Percentiles rank a stretch among this genome's conserved stretches.
These are phyloP conservation scores for Plecotus auritus DNA, from an alignment of 2,113 vertebrate genomes.

Conservation along the genomic window DNA sequence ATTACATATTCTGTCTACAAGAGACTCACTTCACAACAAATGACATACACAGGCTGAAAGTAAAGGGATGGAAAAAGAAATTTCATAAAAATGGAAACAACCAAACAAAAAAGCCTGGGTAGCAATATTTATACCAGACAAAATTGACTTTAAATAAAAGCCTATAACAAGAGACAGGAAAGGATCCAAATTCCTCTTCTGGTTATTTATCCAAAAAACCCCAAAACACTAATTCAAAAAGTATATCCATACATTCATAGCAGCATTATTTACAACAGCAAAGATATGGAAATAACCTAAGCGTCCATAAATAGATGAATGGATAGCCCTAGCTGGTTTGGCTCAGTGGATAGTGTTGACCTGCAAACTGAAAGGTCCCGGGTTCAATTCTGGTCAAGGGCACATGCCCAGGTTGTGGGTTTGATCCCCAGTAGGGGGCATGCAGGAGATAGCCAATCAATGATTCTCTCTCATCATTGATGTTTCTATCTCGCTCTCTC, in stretches of 20 bases:
- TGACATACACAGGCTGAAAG: not conserved
- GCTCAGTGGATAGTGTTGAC: too few relatives aligned
- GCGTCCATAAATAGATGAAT: not conserved
- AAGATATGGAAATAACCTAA: not conserved
- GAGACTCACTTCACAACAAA: too few relatives aligned
- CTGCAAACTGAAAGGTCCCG: too few relatives aligned
- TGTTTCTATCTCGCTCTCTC: too few relatives aligned
- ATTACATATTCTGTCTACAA: not conserved
- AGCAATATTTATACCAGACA: not conserved
- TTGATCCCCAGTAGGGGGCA: too few relatives aligned
- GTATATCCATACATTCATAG: not conserved
- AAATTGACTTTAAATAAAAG: not conserved
- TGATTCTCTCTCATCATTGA: too few relatives aligned
- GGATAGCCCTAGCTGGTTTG: not conserved
- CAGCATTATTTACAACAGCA: not conserved
- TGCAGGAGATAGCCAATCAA: too few relatives aligned
- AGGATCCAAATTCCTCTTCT: not conserved
- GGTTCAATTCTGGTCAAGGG: too few relatives aligned
- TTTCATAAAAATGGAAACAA: not conserved
- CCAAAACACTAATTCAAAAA: not conserved
- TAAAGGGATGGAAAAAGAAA: not conserved
- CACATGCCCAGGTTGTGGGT: too few relatives aligned
- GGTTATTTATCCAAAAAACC: not conserved
- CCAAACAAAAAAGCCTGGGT: not conserved
- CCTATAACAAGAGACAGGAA: not conserved